These are phyloP conservation scores for Drosophila rhopaloa DNA, from an alignment of 1,140 invertebrate species.

Conservation along the genomic window DNA sequence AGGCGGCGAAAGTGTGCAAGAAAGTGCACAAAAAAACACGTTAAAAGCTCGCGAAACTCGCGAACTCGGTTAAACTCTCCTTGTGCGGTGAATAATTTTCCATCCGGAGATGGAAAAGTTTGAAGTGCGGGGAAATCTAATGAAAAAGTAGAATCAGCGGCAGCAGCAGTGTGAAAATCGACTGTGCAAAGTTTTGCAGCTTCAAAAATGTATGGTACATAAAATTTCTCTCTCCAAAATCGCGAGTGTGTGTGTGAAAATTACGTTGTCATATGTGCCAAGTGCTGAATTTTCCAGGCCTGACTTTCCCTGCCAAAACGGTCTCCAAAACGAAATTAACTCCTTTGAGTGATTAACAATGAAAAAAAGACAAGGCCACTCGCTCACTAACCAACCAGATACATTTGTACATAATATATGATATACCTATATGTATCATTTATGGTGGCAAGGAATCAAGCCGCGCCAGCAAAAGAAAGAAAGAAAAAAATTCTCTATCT, in stretches of 20 bases:
- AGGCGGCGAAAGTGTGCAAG: constrained; percentile 7
- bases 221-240: constrained; percentile 59
- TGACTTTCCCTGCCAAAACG: constrained; percentile 8
- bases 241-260: constrained; percentile 59
- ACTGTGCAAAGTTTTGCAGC: constrained; percentile 67
- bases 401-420: constrained; percentile 8
- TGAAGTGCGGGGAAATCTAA: constrained; percentile 26
- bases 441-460: constrained; percentile 64
- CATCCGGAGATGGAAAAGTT: constrained; percentile 4
- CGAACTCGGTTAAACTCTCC: constrained; percentile 10
- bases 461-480: constrained; percentile 52
- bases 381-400: neutral
- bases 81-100: constrained; percentile 31
- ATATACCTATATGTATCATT: constrained; percentile 16
- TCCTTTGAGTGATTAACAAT: constrained; percentile 41
- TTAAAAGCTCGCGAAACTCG: constrained; percentile 1
- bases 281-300: constrained; percentile 57
- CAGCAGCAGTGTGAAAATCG: constrained; percentile 36
- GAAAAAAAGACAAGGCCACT: constrained; percentile 62
- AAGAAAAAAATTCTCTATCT: constrained; percentile 84
- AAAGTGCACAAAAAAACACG: constrained; percentile 14
- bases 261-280: constrained; percentile 82
- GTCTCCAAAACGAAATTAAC: constrained; percentile 18
- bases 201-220: constrained; percentile 79
- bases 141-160: constrained; percentile 26